These are phyloP conservation scores for Heliangelus exortis DNA, from an alignment of 2,797 vertebrate genomes.

Conservation along the genomic window DNA sequence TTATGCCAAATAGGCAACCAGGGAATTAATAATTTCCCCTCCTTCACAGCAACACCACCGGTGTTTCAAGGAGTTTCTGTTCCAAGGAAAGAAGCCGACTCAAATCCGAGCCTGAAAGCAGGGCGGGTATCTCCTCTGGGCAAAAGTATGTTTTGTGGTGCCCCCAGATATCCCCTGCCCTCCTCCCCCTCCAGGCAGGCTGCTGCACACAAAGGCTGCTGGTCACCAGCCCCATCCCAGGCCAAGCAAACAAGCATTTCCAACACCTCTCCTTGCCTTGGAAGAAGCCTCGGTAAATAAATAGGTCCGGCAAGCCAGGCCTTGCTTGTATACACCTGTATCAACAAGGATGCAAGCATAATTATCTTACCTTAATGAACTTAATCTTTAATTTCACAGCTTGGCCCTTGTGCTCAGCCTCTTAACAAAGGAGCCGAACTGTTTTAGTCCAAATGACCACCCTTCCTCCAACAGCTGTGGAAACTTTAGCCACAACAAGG, in stretches of 20 bases:
- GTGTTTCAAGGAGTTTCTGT: neutral
- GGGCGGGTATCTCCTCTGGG: neutral
- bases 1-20: constrained; percentile 26
- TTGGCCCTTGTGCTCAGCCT: constrained; percentile 84
- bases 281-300: constrained; percentile 58
- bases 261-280: constrained; percentile 1
- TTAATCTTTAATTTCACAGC: constrained; percentile 90
- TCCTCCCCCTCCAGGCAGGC: neutral
- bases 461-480: constrained; percentile 82
- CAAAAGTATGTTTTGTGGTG: neutral
- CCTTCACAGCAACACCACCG: neutral
- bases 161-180: neutral
- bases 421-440: constrained; percentile 83
- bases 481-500: constrained; percentile 84
- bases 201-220: neutral
- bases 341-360: constrained; percentile 80
- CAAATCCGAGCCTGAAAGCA: neutral
- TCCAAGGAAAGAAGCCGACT: neutral
- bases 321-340: constrained; percentile 77
- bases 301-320: constrained; percentile 40
- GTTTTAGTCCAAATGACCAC: constrained; percentile 79
- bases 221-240: neutral
- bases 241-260: constrained; percentile 43
- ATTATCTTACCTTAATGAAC: constrained; percentile 90
- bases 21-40: constrained; percentile 39